Percentiles rank a stretch among this genome's conserved stretches.
Evolutionary conservation across 2,113 vertebrate genomes (phyloP).

Genomic region (Junco hyemalis): DNA sequence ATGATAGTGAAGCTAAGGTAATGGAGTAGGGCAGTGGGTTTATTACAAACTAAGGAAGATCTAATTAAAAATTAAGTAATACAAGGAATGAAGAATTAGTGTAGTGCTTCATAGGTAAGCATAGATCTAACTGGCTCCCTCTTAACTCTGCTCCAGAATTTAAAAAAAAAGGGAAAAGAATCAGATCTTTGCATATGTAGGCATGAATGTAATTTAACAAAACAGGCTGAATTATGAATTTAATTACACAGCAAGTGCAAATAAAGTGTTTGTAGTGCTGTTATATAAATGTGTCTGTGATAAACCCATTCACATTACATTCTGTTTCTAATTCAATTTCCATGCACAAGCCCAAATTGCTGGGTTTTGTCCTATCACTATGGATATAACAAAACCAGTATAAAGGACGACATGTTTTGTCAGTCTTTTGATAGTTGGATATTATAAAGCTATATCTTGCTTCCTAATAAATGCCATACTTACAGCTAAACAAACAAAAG

Average conservation of each 20-base stretch:
- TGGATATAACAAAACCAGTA: background rate
- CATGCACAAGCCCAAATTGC: background rate
- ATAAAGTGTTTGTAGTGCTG: background rate
- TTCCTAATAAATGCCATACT: background rate
- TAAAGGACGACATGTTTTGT: background rate
- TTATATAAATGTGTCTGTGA: slow-evolving; percentile 9
- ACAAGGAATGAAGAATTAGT: background rate
- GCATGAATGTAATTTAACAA: background rate
- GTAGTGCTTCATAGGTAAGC: background rate
- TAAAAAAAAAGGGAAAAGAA: background rate
- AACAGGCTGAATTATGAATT: slow-evolving; percentile 8
- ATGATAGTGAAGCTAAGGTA: background rate
- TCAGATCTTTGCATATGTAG: background rate
- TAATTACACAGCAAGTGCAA: slow-evolving; percentile 18
- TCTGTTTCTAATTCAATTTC: slow-evolving; percentile 41
- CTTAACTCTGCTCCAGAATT: background rate
- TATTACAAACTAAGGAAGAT: background rate
- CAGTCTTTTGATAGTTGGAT: background rate
- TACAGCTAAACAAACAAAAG: background rate
- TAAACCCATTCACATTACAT: slow-evolving; percentile 18
- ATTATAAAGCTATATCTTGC: background rate
- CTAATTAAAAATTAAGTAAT: background rate
- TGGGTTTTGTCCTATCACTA: background rate
- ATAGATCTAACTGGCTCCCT: background rate
- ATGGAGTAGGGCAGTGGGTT: background rate